phyloP scores from a whole-genome alignment of 2,113 vertebrate species.

The Gila orcuttii region DNA sequence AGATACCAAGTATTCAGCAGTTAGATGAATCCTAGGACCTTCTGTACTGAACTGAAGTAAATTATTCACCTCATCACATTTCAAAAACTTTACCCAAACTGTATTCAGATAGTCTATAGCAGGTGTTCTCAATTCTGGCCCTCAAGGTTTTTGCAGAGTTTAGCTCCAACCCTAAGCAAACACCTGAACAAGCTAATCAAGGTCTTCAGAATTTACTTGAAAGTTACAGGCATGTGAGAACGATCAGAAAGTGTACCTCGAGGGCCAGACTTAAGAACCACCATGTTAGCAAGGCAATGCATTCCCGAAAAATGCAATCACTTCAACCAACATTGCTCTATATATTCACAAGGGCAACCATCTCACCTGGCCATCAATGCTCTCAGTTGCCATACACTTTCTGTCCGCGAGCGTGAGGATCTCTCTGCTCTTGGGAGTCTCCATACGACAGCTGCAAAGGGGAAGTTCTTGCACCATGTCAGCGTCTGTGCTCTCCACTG shows the following conservation, averaged over 20 bases:
- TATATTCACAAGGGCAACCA: background rate
- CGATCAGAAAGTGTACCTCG: background rate
- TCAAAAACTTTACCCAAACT: background rate
- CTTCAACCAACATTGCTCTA: background rate
- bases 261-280: background rate
- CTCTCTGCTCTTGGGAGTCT: slow-evolving; percentile 94
- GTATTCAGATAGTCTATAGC: background rate
- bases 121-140: background rate
- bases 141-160: background rate
- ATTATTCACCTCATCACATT: background rate
- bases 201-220: background rate
- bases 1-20: background rate
- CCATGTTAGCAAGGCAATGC: background rate
- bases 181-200: background rate
- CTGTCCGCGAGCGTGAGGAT: slow-evolving; percentile 92
- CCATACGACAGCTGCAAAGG: slow-evolving; percentile 98
- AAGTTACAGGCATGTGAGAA: background rate
- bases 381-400: slow-evolving; percentile 98
- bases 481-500: slow-evolving; percentile 74
- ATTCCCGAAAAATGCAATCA: background rate
- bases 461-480: slow-evolving; percentile 92
- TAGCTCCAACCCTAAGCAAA: background rate
- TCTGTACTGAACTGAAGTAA: background rate
- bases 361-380: slow-evolving; percentile 86
- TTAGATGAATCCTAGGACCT: slow-evolving; percentile 1